Evolutionary conservation across 2,888 invertebrate genomes (phyloP), one percentile per base, ranked within the genome.

Genomic region (Drosophila merina): DNA sequence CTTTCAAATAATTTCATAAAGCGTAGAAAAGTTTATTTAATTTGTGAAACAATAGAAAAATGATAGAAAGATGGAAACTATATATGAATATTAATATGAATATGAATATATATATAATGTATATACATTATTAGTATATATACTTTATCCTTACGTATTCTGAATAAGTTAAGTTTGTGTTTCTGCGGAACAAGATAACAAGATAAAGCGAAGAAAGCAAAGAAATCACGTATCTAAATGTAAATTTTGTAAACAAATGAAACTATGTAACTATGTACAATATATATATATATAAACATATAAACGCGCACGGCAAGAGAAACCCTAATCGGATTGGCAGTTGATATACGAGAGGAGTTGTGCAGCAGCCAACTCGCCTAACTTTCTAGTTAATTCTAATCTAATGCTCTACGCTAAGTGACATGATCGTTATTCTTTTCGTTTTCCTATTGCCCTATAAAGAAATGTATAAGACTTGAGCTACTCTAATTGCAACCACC

Each of bases 381-480:
- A 30, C 45, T 66, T 51, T 64, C 51, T 64, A 52, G 63, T 66
- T 64, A 64, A 63, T 67, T 51, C 28, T 72, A 63, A 54, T 51
- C 51, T 12, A 40, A 33, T 8, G 40, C 10, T 40, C 10, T 57
- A 49, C 42, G 47, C 60, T 66, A 67, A 49, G 36, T 68, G 36
- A 49, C 33, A 68, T 68, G 44, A 30, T 67, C 36, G 44, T 67
- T 49, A 50, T 68, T 12, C 52, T 64, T 64, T 72, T 64, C 51
- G 62, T 68, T 81, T 80, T 76, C 87, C 84, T 81, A 79, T 88
- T 89, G 89, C 89, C 89, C 89, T 89, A 89, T 81, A 86, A 90
- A 78, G 90, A 90, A 89, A 89, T 89, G 78, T 89, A 89, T 89
- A 90, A 89, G 89, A 89, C 89, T 89, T 89, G 79, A 84, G 71